A percentile compares a stretch with the other conserved stretches of the same genome.
Conservation (phyloP, 2,797 vertebrate genomes). For the Enteromius radiatus region DNA sequence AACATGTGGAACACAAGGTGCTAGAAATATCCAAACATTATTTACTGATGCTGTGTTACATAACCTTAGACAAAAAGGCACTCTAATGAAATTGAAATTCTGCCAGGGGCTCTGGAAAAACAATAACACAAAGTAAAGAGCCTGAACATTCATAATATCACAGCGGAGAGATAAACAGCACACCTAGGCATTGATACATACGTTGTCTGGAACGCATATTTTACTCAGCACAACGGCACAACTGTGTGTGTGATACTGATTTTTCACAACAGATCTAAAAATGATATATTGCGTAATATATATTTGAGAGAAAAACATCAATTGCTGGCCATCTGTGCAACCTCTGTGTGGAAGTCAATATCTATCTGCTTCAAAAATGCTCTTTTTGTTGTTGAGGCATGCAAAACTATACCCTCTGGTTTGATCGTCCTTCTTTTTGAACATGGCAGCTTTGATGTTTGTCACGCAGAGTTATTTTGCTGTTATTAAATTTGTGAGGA, state of each 20-base stretch:
- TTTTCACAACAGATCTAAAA: not conserved
- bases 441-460: constrained; percentile 51
- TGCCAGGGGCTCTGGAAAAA: constrained; percentile 57
- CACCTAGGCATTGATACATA: not conserved
- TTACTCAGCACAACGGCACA: not conserved
- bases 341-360: constrained; percentile 3
- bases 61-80: constrained; percentile 68
- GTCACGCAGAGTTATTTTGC: constrained; percentile 60
- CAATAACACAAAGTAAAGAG: constrained; percentile 29
- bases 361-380: constrained; percentile 16
- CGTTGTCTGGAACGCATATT: not conserved
- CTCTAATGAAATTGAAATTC: constrained; percentile 63
- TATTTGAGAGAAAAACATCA: not conserved
- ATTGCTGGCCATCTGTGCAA: not conserved
- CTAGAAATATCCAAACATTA: constrained; percentile 75
- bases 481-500: constrained; percentile 68
- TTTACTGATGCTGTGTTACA: constrained; percentile 79
- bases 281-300: not conserved
- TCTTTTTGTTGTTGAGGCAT: constrained; percentile 23
- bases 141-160: not conserved
- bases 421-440: constrained; percentile 44
- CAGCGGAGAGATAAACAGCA: not conserved
- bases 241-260: not conserved
- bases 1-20: constrained; percentile 75
- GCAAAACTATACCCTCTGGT: constrained; percentile 35